Conservation (phyloP, 2,113 vertebrate species). For the Bettongia penicillata region DNA sequence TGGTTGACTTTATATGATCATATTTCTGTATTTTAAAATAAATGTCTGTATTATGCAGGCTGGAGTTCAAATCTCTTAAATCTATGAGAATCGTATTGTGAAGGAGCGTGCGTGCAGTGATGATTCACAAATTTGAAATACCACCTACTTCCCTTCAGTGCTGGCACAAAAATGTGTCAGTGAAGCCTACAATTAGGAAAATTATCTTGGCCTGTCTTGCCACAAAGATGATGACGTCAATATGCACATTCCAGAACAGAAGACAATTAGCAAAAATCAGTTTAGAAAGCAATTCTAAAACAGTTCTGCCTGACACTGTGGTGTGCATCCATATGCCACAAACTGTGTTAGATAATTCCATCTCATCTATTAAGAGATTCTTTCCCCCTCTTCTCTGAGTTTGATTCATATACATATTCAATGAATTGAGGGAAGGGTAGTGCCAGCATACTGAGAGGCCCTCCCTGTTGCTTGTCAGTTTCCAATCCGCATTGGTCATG, state of each 20-base stretch:
- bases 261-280: conserved; percentile 38
- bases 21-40: conserved; percentile 70
- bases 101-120: conserved; percentile 61
- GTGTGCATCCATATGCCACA: not conserved
- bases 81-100: conserved; percentile 66
- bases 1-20: conserved; percentile 68
- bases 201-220: conserved; percentile 66
- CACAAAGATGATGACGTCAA: conserved; percentile 60
- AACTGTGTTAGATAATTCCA: conserved; percentile 7
- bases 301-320: not conserved
- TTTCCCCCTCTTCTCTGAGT: not conserved
- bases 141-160: conserved; percentile 69
- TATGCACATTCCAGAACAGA: conserved; percentile 47
- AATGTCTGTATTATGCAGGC: conserved; percentile 57
- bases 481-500: not conserved
- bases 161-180: conserved; percentile 69
- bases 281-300: conserved; percentile 36
- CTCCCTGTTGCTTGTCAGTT: not conserved
- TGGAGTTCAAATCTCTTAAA: conserved; percentile 65
- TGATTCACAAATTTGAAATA: conserved; percentile 76
- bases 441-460: not conserved
- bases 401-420: not conserved
- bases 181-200: conserved; percentile 74
- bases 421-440: not conserved
- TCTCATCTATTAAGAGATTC: conserved; percentile 26